Percentiles rank a stretch among this genome's conserved stretches.
phyloP scores from a whole-genome alignment of 2,113 vertebrate genomes.

The Terrapene triunguis region DNA sequence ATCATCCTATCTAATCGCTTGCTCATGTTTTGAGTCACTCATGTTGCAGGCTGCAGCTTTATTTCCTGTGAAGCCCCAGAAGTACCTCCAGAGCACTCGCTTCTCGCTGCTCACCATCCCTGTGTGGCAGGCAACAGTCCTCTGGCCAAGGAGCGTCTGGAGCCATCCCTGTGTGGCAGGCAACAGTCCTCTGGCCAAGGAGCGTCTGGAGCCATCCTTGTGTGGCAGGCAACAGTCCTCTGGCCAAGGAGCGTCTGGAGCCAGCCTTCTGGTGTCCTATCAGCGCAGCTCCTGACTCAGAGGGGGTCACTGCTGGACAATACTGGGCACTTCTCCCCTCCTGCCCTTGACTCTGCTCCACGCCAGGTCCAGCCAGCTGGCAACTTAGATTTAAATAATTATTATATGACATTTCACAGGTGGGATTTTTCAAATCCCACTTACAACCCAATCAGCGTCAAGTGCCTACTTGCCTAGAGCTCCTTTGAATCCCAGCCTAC shows the following conservation, averaged over 20 bases:
- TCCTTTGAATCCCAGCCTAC: not conserved
- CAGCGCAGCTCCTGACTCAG: not conserved
- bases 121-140: too few species aligned
- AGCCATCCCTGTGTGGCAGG: too few species aligned
- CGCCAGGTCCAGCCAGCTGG: too few species aligned
- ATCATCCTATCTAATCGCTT: not conserved
- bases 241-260: not conserved
- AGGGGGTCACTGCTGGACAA: not conserved
- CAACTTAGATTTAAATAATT: not conserved
- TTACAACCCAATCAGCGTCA: not conserved
- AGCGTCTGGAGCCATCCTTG: too few species aligned
- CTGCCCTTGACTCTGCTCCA: not conserved
- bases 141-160: too few species aligned
- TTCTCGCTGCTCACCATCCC: not conserved
- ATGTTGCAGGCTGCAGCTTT: not conserved
- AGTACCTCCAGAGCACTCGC: not conserved
- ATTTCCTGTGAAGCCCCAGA: fast-evolving
- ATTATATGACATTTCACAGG: not conserved
- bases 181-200: too few species aligned
- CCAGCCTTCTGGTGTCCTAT: not conserved
- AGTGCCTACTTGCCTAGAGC: not conserved
- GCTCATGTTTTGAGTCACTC: not conserved
- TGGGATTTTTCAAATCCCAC: not conserved
- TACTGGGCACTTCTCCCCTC: not conserved
- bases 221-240: too few species aligned